These are phyloP conservation scores for Platycnemis pennipes DNA, from an alignment of 2,888 invertebrate genomes.

Conservation along the genomic window DNA sequence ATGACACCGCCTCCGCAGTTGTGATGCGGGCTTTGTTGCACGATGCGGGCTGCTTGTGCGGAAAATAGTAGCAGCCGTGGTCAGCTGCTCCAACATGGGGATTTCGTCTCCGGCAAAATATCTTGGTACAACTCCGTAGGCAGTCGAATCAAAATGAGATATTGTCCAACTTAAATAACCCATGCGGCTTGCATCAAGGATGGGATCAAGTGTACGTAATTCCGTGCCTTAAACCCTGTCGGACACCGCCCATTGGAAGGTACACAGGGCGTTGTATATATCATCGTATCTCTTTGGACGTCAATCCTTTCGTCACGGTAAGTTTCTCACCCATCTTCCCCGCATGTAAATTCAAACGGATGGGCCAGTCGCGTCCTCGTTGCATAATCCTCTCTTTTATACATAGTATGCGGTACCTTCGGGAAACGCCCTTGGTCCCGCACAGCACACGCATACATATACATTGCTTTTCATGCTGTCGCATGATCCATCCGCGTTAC, in stretches of 20 bases:
- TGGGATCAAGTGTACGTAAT: background rate
- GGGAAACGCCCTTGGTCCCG: background rate
- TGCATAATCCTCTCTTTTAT: background rate
- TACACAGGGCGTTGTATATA: background rate
- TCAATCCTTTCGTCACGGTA: background rate
- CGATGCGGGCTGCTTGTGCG: background rate
- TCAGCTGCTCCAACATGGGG: background rate
- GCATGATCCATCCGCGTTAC: slow-evolving; percentile 2
- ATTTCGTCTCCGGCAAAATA: background rate
- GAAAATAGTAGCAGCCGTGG: background rate
- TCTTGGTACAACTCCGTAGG: background rate
- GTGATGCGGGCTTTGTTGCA: background rate
- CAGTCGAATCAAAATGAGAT: background rate
- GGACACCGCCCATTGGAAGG: background rate
- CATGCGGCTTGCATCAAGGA: background rate
- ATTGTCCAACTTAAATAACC: background rate
- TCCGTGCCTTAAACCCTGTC: background rate
- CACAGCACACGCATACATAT: background rate
- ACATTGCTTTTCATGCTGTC: background rate
- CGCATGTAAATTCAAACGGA: background rate
- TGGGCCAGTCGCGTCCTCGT: background rate
- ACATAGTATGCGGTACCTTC: background rate
- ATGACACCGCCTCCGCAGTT: background rate
- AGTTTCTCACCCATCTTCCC: background rate
- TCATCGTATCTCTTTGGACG: background rate